These are phyloP conservation scores for Sialia sialis DNA, from an alignment of 2,113 vertebrate genomes.

Conservation along the genomic window DNA sequence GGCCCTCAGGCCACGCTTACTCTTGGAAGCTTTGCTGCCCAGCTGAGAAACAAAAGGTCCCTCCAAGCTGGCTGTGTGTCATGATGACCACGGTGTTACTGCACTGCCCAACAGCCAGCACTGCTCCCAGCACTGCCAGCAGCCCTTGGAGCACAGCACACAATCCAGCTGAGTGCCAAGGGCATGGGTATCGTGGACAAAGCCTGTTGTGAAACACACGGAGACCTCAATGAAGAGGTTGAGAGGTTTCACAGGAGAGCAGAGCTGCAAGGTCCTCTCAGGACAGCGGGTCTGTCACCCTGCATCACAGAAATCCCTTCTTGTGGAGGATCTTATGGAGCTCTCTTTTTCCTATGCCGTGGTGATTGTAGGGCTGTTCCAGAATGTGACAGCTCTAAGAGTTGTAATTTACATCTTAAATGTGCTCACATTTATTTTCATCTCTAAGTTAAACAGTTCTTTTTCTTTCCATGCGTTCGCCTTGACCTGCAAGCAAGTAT, in stretches of 20 bases:
- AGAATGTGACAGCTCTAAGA: not conserved
- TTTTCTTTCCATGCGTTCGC: not conserved
- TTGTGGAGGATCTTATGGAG: not conserved
- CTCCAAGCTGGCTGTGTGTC: not conserved
- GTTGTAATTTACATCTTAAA: not conserved
- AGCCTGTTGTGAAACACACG: not conserved
- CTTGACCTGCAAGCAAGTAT: not conserved
- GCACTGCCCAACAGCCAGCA: not conserved
- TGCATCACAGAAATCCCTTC: not conserved
- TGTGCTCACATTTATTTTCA: not conserved
- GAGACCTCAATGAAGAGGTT: not conserved
- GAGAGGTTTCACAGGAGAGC: not conserved
- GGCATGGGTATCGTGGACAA: not conserved
- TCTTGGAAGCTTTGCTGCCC: not conserved
- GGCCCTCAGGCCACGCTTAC: not conserved
- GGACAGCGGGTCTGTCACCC: not conserved
- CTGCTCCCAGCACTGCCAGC: not conserved
- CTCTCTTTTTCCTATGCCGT: not conserved
- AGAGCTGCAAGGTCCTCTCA: not conserved
- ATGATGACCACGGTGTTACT: fast-evolving
- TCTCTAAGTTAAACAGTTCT: not conserved
- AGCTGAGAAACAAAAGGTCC: not conserved
- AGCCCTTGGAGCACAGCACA: not conserved
- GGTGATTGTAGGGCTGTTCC: not conserved
- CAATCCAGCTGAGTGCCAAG: not conserved